Conservation (phyloP, 2,113 vertebrate genomes). For the Anas platyrhynchos region DNA sequence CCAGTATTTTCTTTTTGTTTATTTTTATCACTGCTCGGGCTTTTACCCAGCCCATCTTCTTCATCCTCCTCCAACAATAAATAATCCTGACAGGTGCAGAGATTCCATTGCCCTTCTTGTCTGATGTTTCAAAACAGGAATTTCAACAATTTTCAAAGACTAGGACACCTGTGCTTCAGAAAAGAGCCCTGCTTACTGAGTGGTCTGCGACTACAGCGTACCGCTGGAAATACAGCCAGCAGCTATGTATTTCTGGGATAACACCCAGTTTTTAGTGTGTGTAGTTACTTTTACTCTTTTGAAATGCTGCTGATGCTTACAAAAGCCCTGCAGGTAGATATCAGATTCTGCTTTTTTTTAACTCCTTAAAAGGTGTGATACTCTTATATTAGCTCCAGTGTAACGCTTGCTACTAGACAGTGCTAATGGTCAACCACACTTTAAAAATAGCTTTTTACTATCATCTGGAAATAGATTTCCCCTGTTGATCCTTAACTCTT, state of each 20-base stretch:
- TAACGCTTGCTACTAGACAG: neutral
- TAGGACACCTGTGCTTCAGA: conserved; percentile 76
- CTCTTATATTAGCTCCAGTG: neutral
- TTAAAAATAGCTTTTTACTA: conserved; percentile 15
- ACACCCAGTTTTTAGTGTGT: conserved; percentile 57
- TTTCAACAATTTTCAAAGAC: conserved; percentile 74
- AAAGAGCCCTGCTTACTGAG: neutral
- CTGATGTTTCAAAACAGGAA: conserved; percentile 67
- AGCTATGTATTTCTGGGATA: conserved; percentile 39
- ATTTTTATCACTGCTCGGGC: conserved; percentile 5
- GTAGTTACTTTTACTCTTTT: conserved; percentile 48
- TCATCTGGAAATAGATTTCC: conserved; percentile 1
- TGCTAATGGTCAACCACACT: neutral
- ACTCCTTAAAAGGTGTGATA: conserved; percentile 16
- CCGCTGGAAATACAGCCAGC: conserved; percentile 58
- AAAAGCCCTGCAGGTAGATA: conserved; percentile 70
- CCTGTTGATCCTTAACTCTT: neutral
- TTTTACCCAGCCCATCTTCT: conserved; percentile 32
- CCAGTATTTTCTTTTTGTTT: conserved; percentile 30
- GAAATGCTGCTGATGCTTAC: conserved; percentile 59
- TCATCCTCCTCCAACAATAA: conserved; percentile 65
- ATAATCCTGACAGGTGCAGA: conserved; percentile 74
- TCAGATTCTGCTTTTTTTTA: neutral
- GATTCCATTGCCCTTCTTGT: conserved; percentile 34
- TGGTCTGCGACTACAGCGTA: neutral